Evolutionary conservation across 2,888 invertebrate species (phyloP), one percentile per base, ranked within the genome.

Genomic region (Melieria omissa): DNA sequence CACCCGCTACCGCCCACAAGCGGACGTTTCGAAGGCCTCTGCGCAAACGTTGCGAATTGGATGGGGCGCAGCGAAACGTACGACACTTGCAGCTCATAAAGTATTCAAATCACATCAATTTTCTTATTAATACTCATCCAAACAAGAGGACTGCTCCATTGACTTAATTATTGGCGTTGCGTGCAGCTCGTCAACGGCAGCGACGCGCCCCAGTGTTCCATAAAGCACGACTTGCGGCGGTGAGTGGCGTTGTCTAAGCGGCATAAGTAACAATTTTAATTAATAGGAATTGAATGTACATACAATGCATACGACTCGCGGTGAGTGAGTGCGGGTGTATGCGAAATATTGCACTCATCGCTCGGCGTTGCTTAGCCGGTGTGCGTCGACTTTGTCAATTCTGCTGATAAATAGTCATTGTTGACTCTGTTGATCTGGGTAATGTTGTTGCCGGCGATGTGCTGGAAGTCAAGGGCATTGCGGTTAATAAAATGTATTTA

Each of bases 241-340:
- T 16, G 47, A 57, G 44, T 3, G 2, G 29, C 29, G 29, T 29
- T 29, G 29, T 2, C 29, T 29, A 29, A 29, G 29, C 29, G 29
- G 29, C 29, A 29, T 67, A 62, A 29, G 47, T 46, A 69, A 70
- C 63, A 70, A 54, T 71, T 78, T 78, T 77, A 78, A 78, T 78
- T 78, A 78, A 78, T 77, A 78, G 69, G 55, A 73, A 73, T 73
- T 73, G 72, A 65, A 69, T 41, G 29, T 67, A 29, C 29, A 29
- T 29, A 3, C 29, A 29, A 29, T 29, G 2, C 29, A 29, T 3
- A 29, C 29, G 3, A 29, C 29, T 29, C 29, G 29, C 29, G 2
- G 29, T 29, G 29, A 29, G 29, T 29, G 29, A 3, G 29, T 29
- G 29, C 29, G 29, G 29, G 29, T 29, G 29, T 29, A 29, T 29